These are phyloP conservation scores for Rosalia funebris DNA, from an alignment of 2,888 invertebrate species.

Conservation along the genomic window DNA sequence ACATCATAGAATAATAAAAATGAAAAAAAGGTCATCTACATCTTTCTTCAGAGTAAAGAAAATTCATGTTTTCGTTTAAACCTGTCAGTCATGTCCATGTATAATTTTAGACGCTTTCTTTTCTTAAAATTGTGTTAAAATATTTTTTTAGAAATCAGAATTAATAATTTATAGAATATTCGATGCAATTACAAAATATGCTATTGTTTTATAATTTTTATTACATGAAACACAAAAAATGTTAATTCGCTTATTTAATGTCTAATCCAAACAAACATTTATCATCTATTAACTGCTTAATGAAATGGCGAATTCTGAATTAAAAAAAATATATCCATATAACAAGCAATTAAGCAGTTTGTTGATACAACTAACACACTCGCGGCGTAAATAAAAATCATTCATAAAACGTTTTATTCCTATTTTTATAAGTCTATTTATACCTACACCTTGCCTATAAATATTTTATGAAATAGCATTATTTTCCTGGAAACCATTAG, in stretches of 20 bases:
- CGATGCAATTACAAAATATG: too few species aligned
- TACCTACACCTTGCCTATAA: not conserved
- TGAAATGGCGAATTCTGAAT: not conserved
- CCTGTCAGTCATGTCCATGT: too few species aligned
- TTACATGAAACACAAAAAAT: too few species aligned
- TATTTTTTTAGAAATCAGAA: too few species aligned
- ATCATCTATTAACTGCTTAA: not conserved
- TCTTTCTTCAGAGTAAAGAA: too few species aligned
- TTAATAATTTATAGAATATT: too few species aligned
- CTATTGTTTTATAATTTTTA: too few species aligned
- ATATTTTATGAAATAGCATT: slow-evolving; percentile 8
- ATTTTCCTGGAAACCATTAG: slow-evolving; percentile 48
- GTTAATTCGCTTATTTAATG: not conserved
- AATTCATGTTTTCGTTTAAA: too few species aligned
- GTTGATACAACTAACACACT: not conserved
- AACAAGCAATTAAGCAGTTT: slow-evolving; percentile 12
- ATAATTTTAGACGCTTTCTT: too few species aligned
- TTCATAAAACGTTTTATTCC: not conserved
- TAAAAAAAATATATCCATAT: slow-evolving; percentile 36
- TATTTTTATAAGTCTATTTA: not conserved
- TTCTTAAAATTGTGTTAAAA: too few species aligned
- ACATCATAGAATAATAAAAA: too few species aligned
- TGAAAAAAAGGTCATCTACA: too few species aligned
- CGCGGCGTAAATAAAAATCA: not conserved
- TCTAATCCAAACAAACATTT: not conserved